phyloP scores from a whole-genome alignment of 2,113 vertebrate genomes.

The Mola mola region DNA sequence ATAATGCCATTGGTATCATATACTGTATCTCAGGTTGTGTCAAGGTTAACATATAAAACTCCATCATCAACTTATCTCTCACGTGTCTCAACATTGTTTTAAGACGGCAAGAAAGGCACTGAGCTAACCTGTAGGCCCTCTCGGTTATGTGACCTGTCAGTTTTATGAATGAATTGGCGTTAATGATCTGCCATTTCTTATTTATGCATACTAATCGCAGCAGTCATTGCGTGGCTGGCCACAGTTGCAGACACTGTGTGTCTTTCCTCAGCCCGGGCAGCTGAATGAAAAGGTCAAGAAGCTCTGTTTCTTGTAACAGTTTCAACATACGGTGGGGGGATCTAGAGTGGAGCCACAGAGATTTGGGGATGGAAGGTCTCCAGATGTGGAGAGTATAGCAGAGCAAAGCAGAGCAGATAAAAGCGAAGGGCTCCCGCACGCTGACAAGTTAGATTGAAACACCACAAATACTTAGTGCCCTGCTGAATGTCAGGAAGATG shows the following conservation, averaged over 20 bases:
- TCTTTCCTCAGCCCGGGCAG: conserved; percentile 69
- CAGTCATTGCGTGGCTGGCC: conserved; percentile 60
- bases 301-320: conserved; percentile 81
- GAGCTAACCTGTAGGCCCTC: conserved; percentile 66
- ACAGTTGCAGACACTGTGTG: conserved; percentile 55
- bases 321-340: conserved; percentile 74
- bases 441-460: conserved; percentile 81
- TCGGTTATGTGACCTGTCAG: conserved; percentile 76
- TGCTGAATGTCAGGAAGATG: conserved; percentile 70
- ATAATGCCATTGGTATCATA: conserved; percentile 4
- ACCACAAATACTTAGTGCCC: conserved; percentile 73
- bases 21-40: conserved; percentile 4
- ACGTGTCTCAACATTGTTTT: conserved; percentile 60
- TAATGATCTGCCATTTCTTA: conserved; percentile 76
- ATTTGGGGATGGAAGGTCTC: conserved; percentile 80
- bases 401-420: conserved; percentile 75
- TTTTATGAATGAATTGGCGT: conserved; percentile 81
- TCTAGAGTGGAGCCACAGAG: conserved; percentile 70
- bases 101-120: conserved; percentile 69
- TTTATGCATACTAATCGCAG: conserved; percentile 77
- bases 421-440: conserved; percentile 69
- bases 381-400: conserved; percentile 79
- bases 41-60: conserved; percentile 47
- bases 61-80: conserved; percentile 49
- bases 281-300: conserved; percentile 75